Conservation (phyloP, 2,888 invertebrate species). For the Orgyia antiqua region DNA sequence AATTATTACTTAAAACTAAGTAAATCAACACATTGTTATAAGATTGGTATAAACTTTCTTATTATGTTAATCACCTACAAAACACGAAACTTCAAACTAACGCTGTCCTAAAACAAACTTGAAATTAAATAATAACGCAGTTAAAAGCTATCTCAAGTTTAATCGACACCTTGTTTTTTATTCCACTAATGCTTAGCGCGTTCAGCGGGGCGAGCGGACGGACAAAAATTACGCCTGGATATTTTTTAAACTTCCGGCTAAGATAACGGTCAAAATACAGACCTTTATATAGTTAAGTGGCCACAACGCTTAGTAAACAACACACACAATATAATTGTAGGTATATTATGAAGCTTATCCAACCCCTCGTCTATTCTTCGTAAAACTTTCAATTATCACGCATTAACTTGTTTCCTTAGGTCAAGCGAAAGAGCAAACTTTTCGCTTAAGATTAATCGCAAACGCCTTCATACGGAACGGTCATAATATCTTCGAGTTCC, state of each 20-base stretch:
- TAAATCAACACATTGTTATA: neutral
- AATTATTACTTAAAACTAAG: neutral
- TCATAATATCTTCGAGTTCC: conserved; percentile 59
- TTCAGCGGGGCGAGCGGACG: conserved; percentile 39
- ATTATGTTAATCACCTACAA: conserved; percentile 30
- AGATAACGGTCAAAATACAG: conserved; percentile 67
- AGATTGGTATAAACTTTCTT: conserved; percentile 22
- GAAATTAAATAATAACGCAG: conserved; percentile 57
- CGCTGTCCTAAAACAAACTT: conserved; percentile 51
- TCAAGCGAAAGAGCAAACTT: conserved; percentile 40
- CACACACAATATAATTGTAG: conserved; percentile 38
- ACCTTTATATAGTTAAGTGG: conserved; percentile 65
- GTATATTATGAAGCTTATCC: conserved; percentile 35
- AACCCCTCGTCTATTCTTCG: conserved; percentile 32
- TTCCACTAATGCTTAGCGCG: conserved; percentile 56
- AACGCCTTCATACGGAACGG: conserved; percentile 47
- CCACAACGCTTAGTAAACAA: conserved; percentile 53
- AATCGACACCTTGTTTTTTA: conserved; percentile 69
- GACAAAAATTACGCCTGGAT: conserved; percentile 61
- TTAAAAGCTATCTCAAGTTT: conserved; percentile 60
- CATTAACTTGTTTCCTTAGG: conserved; percentile 60
- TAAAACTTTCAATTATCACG: conserved; percentile 59
- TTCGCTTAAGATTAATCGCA: conserved; percentile 50
- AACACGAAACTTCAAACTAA: conserved; percentile 26
- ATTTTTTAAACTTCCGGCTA: conserved; percentile 55